phyloP scores from a whole-genome alignment of 2,113 vertebrate species.

The Pogona vitticeps region DNA sequence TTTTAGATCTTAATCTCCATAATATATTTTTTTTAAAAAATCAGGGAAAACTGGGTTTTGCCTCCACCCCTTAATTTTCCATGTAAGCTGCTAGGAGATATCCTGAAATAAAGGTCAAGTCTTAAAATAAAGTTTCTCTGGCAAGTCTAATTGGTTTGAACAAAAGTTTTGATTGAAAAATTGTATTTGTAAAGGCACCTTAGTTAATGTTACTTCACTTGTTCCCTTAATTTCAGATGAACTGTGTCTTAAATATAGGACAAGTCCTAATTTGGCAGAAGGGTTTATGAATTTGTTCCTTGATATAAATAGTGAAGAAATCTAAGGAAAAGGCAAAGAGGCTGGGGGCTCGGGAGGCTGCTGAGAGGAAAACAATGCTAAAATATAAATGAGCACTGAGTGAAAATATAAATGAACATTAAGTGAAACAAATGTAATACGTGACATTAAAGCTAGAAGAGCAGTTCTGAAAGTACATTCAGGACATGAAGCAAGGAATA shows the following conservation, averaged over 20 bases:
- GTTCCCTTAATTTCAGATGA: accelerated
- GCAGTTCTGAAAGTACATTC: accelerated
- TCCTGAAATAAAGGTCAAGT: slow-evolving; percentile 5
- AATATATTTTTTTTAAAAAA: background rate
- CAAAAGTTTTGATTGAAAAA: background rate
- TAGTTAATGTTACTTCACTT: accelerated
- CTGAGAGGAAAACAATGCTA: background rate
- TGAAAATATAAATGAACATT: background rate
- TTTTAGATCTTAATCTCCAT: background rate
- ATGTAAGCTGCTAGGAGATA: background rate
- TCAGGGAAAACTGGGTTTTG: background rate
- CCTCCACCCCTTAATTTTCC: background rate
- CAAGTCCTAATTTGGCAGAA: background rate
- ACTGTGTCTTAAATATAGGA: no score
- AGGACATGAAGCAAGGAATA: accelerated
- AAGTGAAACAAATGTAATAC: background rate
- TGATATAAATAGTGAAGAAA: background rate
- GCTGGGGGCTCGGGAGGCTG: background rate
- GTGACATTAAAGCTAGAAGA: background rate
- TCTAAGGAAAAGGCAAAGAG: background rate
- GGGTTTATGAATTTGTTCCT: background rate
- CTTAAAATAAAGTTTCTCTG: background rate
- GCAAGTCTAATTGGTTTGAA: background rate
- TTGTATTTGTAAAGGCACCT: slow-evolving; percentile 3
- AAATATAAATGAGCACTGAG: background rate